Evolutionary conservation across 1,140 invertebrate species (phyloP).

Genomic region (Stegodyphus mimosarum): DNA sequence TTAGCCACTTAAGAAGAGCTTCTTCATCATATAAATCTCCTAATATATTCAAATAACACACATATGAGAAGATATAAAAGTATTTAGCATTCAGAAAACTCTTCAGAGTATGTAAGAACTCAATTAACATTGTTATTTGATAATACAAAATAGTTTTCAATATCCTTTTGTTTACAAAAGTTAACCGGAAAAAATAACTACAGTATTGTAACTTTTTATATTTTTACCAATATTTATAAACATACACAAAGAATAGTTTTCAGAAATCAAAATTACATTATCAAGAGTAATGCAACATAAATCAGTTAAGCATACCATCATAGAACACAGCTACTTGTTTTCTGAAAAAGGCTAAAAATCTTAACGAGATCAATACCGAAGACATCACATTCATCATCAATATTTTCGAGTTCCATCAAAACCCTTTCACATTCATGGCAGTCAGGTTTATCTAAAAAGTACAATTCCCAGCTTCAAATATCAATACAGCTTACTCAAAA

Average conservation of each 20-base stretch:
- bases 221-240: no score
- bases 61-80: no score
- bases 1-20: constrained; percentile 87
- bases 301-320: constrained; percentile 72
- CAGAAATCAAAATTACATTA: no score
- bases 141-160: no score
- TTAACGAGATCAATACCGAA: constrained; percentile 95
- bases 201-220: no score
- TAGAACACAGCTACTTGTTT: constrained; percentile 88
- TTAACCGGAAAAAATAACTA: no score
- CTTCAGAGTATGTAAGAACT: no score
- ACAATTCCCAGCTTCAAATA: neutral
- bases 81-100: no score
- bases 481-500: neutral
- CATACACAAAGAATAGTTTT: no score
- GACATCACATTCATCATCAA: constrained; percentile 92
- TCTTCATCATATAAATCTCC: constrained; percentile 89
- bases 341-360: constrained; percentile 88
- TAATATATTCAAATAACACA: constrained; percentile 50
- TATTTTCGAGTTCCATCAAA: constrained; percentile 87
- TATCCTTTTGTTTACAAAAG: no score
- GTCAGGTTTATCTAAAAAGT: constrained; percentile 77
- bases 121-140: no score
- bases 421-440: constrained; percentile 90
- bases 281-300: no score